Percentiles rank a stretch among this genome's conserved stretches.
Evolutionary conservation across 2,888 invertebrate species (phyloP).

Genomic region (Catocala nupta): DNA sequence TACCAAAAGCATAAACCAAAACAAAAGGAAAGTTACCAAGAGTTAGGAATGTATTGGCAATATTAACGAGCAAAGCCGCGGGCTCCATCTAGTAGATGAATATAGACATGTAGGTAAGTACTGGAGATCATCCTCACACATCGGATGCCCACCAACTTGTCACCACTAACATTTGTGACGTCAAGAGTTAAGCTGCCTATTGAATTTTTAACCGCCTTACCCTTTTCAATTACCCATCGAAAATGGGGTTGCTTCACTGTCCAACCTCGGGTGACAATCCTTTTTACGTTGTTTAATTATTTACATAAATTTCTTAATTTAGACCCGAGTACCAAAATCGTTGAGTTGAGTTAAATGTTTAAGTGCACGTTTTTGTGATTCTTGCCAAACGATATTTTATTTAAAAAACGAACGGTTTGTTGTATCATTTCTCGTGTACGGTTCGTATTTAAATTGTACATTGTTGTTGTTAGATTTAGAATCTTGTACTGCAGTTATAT

Average conservation of each 20-base stretch:
- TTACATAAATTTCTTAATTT: conserved; percentile 85
- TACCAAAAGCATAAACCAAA: too few species aligned
- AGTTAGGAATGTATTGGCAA: too few species aligned
- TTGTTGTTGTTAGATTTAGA: too few species aligned
- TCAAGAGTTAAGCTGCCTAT: conserved; percentile 71
- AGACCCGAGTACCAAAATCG: conserved; percentile 75
- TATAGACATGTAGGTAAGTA: background rate
- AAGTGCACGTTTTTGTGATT: conserved; percentile 50
- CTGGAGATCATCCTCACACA: conserved; percentile 4
- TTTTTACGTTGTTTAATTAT: conserved; percentile 84
- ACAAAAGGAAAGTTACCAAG: too few species aligned
- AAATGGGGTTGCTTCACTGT: conserved; percentile 82
- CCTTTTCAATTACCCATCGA: conserved; percentile 86
- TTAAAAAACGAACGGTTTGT: conserved; percentile 17
- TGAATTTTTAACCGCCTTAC: conserved; percentile 84
- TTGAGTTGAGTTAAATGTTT: conserved; percentile 51
- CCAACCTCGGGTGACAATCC: conserved; percentile 84
- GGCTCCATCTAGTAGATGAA: too few species aligned
- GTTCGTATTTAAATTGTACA: too few species aligned
- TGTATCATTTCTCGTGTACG: background rate
- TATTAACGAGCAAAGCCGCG: too few species aligned
- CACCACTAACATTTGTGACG: conserved; percentile 56
- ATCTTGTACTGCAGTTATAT: too few species aligned
- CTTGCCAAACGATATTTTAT: conserved; percentile 20
- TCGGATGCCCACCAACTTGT: conserved; percentile 29